A percentile compares a stretch with the other conserved stretches of the same genome.
Conservation (phyloP, 2,888 invertebrate species). For the Syrista parreyssii region DNA sequence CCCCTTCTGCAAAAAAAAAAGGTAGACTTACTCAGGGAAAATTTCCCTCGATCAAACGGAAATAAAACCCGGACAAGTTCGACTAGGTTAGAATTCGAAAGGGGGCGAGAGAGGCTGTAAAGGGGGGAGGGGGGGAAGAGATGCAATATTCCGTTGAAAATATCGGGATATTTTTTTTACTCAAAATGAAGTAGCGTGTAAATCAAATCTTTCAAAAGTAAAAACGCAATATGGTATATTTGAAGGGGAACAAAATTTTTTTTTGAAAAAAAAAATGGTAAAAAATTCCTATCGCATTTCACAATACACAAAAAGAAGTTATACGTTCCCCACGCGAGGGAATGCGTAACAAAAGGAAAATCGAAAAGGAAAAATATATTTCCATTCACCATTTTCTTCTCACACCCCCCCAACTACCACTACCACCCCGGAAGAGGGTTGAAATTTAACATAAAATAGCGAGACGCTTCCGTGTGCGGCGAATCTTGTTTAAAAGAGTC, state of each 20-base stretch:
- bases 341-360: not conserved
- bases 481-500: not conserved
- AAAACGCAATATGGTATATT: not conserved
- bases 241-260: not conserved
- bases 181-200: not conserved
- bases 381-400: not conserved
- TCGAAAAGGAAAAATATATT: not conserved
- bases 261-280: not conserved
- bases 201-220: not conserved
- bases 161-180: not conserved
- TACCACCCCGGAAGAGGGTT: too few relatives aligned
- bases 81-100: not conserved
- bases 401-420: too few relatives aligned
- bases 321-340: not conserved
- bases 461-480: not conserved
- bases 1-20: not conserved
- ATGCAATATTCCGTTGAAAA: not conserved
- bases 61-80: not conserved
- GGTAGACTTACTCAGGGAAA: not conserved
- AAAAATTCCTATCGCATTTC: not conserved
- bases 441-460: not conserved
- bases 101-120: fast-evolving
- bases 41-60: not conserved
- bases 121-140: too few relatives aligned
- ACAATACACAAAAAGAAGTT: not conserved